Base-by-base conservation (phyloP, 2,888 invertebrate species). In the Dynastes hyllus region DNA sequence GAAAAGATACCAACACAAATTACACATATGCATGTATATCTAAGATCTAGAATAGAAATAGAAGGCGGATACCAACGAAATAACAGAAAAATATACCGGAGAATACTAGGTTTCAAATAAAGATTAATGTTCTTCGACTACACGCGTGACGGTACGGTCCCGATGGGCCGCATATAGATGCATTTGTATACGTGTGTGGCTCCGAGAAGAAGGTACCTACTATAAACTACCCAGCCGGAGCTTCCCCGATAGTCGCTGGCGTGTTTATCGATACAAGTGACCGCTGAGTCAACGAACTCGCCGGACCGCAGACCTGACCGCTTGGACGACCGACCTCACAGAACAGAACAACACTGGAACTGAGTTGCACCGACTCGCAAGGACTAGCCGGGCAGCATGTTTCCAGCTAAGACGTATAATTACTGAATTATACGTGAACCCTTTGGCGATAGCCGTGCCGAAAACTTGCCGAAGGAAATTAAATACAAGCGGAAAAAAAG, bases 361-460 rank as follows among this genome's bases (percentile, higher is more conserved):
- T 9, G 55, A 71, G 16, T 32, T 71, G 58, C 53, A 73, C 22
- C 22, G 73, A 61, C 58, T 61, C 40, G 58, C 27, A 37, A 40
- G 40, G 61, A 61, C 61, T 73, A 53, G 73, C n/a, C 61, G 61
- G 71, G 27, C 55, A 27, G 32, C 58, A 53, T 61, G 40, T 32
- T 45, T 61, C 73, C 16, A 73, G 27, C 73, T 45, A 73, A 73
- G 61, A 73, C 61, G 78, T 78, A 71, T 78, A 70, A 78, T 78
- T 78, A 78, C 71, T 37, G 71, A 78, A 78, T 78, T 78, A 78
- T 78, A 70, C 78, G 58, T 70, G 78, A 78, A 70, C 40, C 73
- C 61, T 73, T 61, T 61, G 61, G 73, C 73, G 58, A 61, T 73
- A 37, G 53, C 61, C 40, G 58, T 61, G 45, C 73, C 58, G 61